A percentile compares a stretch with the other conserved stretches of the same genome.
Evolutionary conservation across 2,888 invertebrate species (phyloP).

Genomic region (Neria commutata): DNA sequence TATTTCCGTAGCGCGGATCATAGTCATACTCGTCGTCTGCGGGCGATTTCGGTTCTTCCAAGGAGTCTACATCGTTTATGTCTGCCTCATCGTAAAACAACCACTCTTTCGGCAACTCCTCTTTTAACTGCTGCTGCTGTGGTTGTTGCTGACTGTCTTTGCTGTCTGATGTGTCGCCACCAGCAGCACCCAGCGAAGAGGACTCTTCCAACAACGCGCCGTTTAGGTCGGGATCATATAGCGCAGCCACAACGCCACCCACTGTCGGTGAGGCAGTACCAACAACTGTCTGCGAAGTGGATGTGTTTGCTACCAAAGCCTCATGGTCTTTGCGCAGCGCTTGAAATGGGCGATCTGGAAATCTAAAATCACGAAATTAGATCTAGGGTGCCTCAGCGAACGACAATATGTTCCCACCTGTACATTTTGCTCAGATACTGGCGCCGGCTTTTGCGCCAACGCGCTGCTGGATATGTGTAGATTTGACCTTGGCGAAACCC

Average conservation of each 20-base stretch:
- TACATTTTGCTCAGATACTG: conserved; percentile 73
- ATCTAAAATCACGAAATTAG: conserved; percentile 38
- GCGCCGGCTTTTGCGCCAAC: conserved; percentile 90
- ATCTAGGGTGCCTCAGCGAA: background rate
- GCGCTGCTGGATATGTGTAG: conserved; percentile 87
- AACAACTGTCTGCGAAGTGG: conserved; percentile 38
- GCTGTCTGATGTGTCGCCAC: conserved; percentile 68
- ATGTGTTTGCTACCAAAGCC: conserved; percentile 44
- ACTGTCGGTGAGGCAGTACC: conserved; percentile 41
- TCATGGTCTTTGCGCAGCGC: conserved; percentile 58
- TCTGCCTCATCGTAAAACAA: conserved; percentile 89
- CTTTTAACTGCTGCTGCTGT: conserved; percentile 78
- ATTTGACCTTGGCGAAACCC: conserved; percentile 88
- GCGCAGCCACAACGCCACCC: background rate
- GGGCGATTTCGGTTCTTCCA: conserved; percentile 90
- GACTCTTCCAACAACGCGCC: conserved; percentile 60
- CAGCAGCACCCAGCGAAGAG: conserved; percentile 59
- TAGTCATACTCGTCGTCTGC: conserved; percentile 93
- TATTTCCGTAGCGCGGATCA: conserved; percentile 65
- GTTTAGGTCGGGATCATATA: conserved; percentile 55
- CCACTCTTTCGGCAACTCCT: conserved; percentile 83
- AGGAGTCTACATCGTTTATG: conserved; percentile 88
- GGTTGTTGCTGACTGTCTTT: conserved; percentile 77
- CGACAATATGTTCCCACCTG: no score
- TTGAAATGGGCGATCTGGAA: conserved; percentile 60